Evolutionary conservation across 2,113 vertebrate genomes (phyloP).

Genomic region (cattle (Bos taurus)): DNA sequence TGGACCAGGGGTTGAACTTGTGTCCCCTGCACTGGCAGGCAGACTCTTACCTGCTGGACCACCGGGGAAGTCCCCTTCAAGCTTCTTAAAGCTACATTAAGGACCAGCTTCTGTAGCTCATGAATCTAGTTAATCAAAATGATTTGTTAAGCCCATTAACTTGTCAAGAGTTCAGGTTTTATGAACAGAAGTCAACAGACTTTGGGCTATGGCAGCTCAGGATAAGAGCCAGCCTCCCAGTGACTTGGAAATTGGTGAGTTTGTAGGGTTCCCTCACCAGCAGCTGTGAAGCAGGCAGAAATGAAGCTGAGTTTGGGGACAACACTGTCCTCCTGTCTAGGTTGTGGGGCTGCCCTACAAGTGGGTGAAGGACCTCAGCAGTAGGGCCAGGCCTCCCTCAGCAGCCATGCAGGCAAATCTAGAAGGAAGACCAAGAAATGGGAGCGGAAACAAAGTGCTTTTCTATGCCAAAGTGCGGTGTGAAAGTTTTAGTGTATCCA

Average conservation of each 20-base stretch:
- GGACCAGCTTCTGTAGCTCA: not conserved
- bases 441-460: not conserved
- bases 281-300: not conserved
- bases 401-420: not conserved
- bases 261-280: not conserved
- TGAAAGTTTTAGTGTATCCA: not conserved
- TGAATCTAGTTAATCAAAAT: not conserved
- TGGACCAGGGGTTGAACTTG: not conserved
- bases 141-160: not conserved
- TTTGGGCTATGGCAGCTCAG: not conserved
- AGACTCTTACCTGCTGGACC: not conserved
- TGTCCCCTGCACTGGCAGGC: not conserved
- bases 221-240: not conserved
- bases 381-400: no score
- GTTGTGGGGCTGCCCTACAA: not conserved
- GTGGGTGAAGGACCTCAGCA: not conserved
- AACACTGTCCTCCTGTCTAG: not conserved
- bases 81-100: not conserved
- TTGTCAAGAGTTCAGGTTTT: not conserved
- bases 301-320: not conserved
- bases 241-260: not conserved
- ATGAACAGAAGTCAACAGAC: not conserved
- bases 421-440: not conserved
- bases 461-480: not conserved
- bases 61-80: not conserved